Conservation (phyloP, 2,797 vertebrate genomes). For the Melanotaenia trifasciata region DNA sequence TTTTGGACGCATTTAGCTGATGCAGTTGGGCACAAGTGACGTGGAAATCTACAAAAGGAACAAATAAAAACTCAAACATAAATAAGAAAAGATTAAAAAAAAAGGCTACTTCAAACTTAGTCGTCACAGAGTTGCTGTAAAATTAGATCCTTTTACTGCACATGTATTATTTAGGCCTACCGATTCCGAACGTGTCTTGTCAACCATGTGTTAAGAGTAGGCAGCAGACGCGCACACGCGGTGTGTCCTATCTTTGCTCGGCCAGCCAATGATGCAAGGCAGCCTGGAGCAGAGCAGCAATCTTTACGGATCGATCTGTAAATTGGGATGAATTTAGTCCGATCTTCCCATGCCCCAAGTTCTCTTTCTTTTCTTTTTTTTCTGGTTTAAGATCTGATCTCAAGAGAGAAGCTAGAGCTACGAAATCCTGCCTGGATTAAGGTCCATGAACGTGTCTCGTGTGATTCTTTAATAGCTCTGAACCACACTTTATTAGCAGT, state of each 20-base stretch:
- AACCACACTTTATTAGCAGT: slow-evolving; percentile 8
- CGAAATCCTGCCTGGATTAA: slow-evolving; percentile 48
- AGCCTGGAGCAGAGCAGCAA: slow-evolving; percentile 53
- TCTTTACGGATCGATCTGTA: slow-evolving; percentile 67
- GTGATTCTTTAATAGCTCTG: slow-evolving; percentile 15
- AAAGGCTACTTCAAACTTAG: slow-evolving; percentile 15
- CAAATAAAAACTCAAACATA: slow-evolving; percentile 16
- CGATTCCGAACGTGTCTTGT: slow-evolving; percentile 69
- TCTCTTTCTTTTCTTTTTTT: neutral
- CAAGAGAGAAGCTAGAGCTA: slow-evolving; percentile 11
- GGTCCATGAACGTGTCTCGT: slow-evolving; percentile 38
- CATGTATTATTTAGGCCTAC: slow-evolving; percentile 80
- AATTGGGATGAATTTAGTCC: slow-evolving; percentile 60
- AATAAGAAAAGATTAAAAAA: neutral
- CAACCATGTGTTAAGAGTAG: slow-evolving; percentile 74
- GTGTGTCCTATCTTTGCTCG: slow-evolving; percentile 48
- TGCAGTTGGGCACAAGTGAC: slow-evolving; percentile 28
- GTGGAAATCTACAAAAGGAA: slow-evolving; percentile 15
- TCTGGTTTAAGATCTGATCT: slow-evolving; percentile 21
- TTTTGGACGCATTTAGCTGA: slow-evolving; percentile 31
- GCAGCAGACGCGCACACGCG: slow-evolving; percentile 60
- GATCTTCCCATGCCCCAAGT: slow-evolving; percentile 10
- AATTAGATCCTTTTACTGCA: slow-evolving; percentile 80
- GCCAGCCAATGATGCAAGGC: slow-evolving; percentile 52
- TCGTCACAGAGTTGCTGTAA: slow-evolving; percentile 58